phyloP scores from a whole-genome alignment of 2,888 invertebrate genomes.

The Leucophora obtusa region DNA sequence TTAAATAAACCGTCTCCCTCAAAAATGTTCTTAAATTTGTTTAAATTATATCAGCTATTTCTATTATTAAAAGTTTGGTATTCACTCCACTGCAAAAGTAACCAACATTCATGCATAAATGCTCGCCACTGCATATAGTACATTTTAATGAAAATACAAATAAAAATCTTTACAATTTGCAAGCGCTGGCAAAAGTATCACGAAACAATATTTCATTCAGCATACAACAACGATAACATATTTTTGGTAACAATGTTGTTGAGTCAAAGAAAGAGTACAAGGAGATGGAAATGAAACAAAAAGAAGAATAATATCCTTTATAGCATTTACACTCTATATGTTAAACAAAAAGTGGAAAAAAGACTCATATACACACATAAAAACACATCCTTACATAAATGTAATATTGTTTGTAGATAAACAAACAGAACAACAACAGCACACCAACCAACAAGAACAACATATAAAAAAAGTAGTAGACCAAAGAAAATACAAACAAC shows the following conservation, averaged over 20 bases:
- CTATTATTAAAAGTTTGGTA: no score
- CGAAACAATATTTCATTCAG: conserved; percentile 48
- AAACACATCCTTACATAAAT: not conserved
- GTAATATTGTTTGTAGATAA: conserved; percentile 31
- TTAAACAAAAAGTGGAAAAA: conserved; percentile 24
- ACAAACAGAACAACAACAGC: not conserved
- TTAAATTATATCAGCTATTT: no score
- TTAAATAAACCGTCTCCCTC: no score
- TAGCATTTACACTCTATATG: conserved; percentile 49
- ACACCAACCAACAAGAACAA: not conserved
- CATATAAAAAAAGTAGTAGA: conserved; percentile 1
- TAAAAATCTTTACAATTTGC: conserved; percentile 9
- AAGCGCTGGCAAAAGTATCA: conserved; percentile 11
- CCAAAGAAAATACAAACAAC: conserved; percentile 5
- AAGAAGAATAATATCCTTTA: conserved; percentile 22
- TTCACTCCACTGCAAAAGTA: no score
- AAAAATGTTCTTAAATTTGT: no score
- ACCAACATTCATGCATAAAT: no score
- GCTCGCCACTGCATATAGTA: no score
- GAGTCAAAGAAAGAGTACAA: conserved; percentile 13
- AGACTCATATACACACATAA: conserved; percentile 1
- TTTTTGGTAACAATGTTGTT: conserved; percentile 24
- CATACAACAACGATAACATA: conserved; percentile 28
- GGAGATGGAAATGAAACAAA: conserved; percentile 40
- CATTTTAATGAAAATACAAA: conserved; percentile 4